These are phyloP conservation scores for Phrynocephalus forsythii DNA, from an alignment of 2,797 vertebrate genomes.

Conservation along the genomic window DNA sequence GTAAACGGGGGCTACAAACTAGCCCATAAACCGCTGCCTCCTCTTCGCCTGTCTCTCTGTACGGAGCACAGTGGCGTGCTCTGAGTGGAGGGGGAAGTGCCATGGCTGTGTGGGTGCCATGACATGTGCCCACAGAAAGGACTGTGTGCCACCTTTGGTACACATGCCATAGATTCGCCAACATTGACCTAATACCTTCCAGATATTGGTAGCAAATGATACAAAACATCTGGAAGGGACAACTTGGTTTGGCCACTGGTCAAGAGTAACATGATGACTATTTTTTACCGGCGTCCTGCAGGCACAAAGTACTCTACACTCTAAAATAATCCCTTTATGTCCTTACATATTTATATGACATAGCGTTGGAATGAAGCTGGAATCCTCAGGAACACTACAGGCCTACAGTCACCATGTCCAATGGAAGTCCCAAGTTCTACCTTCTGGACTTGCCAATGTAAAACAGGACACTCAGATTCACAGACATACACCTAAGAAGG, in stretches of 20 bases:
- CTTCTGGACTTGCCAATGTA: background rate
- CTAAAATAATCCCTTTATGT: background rate
- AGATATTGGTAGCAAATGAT: background rate
- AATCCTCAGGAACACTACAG: background rate
- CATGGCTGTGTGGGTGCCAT: too few relatives aligned
- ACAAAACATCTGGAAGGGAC: background rate
- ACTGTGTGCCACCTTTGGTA: too few relatives aligned
- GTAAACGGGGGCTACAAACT: too few relatives aligned
- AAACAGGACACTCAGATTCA: background rate
- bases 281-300: background rate
- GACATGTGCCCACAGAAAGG: too few relatives aligned
- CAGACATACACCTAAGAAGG: background rate
- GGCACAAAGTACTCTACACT: background rate
- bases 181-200: background rate
- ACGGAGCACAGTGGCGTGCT: too few relatives aligned
- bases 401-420: background rate
- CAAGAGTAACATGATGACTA: background rate
- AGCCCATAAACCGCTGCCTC: too few relatives aligned
- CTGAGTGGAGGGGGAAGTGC: too few relatives aligned
- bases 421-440: background rate
- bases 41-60: too few relatives aligned
- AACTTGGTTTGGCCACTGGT: slow-evolving; percentile 2
- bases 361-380: background rate
- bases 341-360: background rate
- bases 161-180: background rate